Base-by-base conservation (phyloP, 2,797 vertebrate species). In the Coranthus polyacanthus region DNA sequence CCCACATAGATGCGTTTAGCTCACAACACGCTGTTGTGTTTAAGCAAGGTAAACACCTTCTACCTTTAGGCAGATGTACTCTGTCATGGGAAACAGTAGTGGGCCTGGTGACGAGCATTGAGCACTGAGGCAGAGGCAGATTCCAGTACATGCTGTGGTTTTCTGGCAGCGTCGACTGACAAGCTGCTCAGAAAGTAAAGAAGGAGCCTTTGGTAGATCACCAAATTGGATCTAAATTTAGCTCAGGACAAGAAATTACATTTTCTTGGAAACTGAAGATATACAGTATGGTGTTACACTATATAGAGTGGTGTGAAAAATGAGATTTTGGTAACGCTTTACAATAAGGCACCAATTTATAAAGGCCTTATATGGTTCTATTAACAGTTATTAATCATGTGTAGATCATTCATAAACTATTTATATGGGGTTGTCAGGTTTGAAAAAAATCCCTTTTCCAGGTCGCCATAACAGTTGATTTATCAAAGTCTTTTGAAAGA, bases 41-140 rank as follows among this genome's bases (percentile, higher is more conserved):
- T 64, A 74, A 81, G 63, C 70, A 63, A 78, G 72, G 80, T 73
- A 87, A 84, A 86, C 75, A 80, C 63, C 68, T 42, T 85, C 67
- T 79, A 79, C 81, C 82, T 83, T 65, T 36, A 73, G 65, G 75
- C 73, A 47, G 61, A 26, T 42, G 47, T 61, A 72, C 68, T n/a
- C 17, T 73, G 53, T 72, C 74, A 67, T 18, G 70, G 63, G 78
- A 73, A 82, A 44, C 39, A 24, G 68, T 34, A n/a, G 72, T 39
- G 65, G 62, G 29, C 32, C 52, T 51, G 29, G 65, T 73, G 71
- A 75, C 63, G 68, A 83, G 63, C 70, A 44, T 34, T 41, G 67
- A 70, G 51, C 13, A 64, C 60, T 65, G 68, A 53, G 55, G 62
- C 65, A 3, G 26, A 67, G 46, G 68, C 57, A 74, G 61, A 72